Evolutionary conservation across 2,797 vertebrate genomes (phyloP), one percentile per base, ranked within the genome.

Genomic region (Enteromius radiatus): DNA sequence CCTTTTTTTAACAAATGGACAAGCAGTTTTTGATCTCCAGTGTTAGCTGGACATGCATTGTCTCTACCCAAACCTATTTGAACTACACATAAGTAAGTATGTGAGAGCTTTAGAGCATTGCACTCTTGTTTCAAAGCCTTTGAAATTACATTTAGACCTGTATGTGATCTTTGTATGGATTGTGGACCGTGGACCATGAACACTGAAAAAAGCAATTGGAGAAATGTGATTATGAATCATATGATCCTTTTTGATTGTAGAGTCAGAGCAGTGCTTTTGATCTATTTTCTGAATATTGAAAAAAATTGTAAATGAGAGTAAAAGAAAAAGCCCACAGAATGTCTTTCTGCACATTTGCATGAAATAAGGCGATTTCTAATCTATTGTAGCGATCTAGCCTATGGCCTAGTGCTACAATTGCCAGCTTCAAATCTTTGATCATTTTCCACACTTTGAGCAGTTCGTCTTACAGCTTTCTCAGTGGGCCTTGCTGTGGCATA

Each of bases 341-440:
- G 28, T 56, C 14, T 33, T 56, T 81, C 33, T 19, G 33, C 33
- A 11, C 43, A 64, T 78, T 59, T 82, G 59, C 38, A 56, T 65
- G 47, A 61, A 75, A 68, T 49, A 56, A 56, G 64, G 63, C 21
- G 21, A 36, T 83, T 74, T 84, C 70, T 80, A 36, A 64, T 87
- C 77, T 83, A 31, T 61, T 31, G 31, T 76, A 41, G 52, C 38
- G 36, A 83, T 79, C 23, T 76, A 79, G 70, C 86, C 79, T 61
- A 73, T 43, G 79, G 79, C 84, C 59, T 63, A 49, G 64, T 43
- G 47, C 75, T 71, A 81, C 36, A 79, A n/a, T 80, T 74, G 64
- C 56, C 56, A 59, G 84, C 79, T 84, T 78, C 61, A 73, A 82
- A 47, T 33, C 17, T 12, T 52, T 52, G 59, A 8, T 36, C 1